Percentiles rank a stretch among this genome's conserved stretches.
Conservation (phyloP, 2,113 vertebrate genomes). For the Embiotoca jacksoni region DNA sequence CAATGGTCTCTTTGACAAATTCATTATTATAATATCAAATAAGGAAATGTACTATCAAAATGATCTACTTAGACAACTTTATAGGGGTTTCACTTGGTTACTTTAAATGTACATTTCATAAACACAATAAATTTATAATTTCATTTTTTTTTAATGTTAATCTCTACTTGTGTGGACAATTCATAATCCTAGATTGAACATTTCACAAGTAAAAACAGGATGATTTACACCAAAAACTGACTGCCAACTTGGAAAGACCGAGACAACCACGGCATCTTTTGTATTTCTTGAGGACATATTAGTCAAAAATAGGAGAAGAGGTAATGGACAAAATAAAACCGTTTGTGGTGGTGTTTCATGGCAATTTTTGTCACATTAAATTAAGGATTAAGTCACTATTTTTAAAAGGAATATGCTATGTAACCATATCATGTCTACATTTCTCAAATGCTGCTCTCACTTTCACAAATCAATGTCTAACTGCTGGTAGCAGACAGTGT, state of each 20-base stretch:
- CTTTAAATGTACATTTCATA: not conserved
- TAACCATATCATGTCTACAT: not conserved
- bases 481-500: constrained; percentile 5
- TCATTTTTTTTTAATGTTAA: not conserved
- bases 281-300: not conserved
- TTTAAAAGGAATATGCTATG: not conserved
- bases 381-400: not conserved
- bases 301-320: not conserved
- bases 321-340: too few species aligned
- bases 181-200: rapidly evolving
- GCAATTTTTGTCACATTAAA: not conserved
- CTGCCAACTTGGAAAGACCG: not conserved
- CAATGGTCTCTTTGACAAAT: not conserved
- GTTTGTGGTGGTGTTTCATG: too few species aligned
- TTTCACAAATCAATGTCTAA: not conserved
- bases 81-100: not conserved
- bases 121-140: not conserved
- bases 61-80: not conserved
- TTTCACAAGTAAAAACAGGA: not conserved
- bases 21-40: not conserved
- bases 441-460: constrained; percentile 2
- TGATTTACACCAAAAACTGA: not conserved
- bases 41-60: not conserved
- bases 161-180: not conserved
- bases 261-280: not conserved